phyloP scores from a whole-genome alignment of 2,113 vertebrate genomes.

The Monopterus albus region DNA sequence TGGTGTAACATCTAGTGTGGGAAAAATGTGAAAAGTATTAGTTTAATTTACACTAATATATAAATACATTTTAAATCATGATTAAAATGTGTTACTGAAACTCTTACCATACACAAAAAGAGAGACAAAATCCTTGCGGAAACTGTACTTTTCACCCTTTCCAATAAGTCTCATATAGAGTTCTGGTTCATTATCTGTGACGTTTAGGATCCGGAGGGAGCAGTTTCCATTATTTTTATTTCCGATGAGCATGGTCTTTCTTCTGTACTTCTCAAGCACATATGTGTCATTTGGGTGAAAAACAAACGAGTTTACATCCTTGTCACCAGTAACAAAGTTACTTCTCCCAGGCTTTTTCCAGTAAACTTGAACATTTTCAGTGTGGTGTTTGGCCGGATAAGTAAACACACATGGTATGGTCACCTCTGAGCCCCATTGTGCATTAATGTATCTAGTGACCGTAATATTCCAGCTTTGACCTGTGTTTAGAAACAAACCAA shows the following conservation, averaged over 20 bases:
- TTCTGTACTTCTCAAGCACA: constrained; percentile 42
- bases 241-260: constrained; percentile 52
- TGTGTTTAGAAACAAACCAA: constrained; percentile 15
- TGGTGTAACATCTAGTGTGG: accelerated
- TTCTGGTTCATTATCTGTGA: accelerated
- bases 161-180: constrained; percentile 61
- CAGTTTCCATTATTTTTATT: constrained; percentile 31
- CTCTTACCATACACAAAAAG: constrained; percentile 40
- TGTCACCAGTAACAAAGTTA: accelerated
- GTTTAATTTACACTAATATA: neutral
- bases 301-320: neutral
- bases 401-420: constrained; percentile 28
- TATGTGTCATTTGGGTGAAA: constrained; percentile 33
- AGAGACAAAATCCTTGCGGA: accelerated
- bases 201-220: constrained; percentile 57
- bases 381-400: accelerated
- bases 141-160: constrained; percentile 21
- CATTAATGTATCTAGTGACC: accelerated
- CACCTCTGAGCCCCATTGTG: accelerated
- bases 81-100: neutral
- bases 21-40: neutral
- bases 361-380: neutral
- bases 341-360: constrained; percentile 6
- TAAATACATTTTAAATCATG: neutral
- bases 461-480: neutral